Percentiles rank a stretch among this genome's conserved stretches.
Conservation (phyloP, 2,888 invertebrate genomes). For the Homarus gammarus region DNA sequence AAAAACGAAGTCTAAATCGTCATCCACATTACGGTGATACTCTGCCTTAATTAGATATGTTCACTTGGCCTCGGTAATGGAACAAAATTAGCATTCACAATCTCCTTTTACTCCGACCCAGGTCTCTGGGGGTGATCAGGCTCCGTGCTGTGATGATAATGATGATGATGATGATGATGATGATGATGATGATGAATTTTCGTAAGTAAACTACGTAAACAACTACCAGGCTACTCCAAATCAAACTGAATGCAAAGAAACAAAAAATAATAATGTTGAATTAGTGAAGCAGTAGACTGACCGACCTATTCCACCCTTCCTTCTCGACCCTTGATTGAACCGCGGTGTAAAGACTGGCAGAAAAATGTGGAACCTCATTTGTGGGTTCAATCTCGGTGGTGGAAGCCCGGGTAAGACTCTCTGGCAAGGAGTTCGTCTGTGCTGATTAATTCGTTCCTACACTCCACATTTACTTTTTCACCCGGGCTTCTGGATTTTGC, state of each 20-base stretch:
- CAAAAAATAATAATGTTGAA: background rate
- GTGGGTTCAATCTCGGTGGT: conserved; percentile 29
- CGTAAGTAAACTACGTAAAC: too few relatives aligned
- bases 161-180: too few relatives aligned
- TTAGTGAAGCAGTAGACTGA: background rate
- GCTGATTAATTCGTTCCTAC: conserved; percentile 2
- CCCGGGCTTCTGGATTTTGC: background rate
- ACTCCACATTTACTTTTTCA: conserved; percentile 8
- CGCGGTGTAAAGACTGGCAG: background rate
- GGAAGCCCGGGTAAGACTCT: conserved; percentile 10
- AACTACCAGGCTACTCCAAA: background rate
- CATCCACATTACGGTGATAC: too few relatives aligned
- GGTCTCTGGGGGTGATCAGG: too few relatives aligned
- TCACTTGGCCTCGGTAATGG: too few relatives aligned
- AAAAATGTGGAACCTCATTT: conserved; percentile 57
- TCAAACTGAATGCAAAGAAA: background rate
- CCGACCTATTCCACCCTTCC: background rate
- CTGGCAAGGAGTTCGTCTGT: background rate
- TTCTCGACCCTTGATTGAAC: background rate
- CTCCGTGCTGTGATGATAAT: too few relatives aligned
- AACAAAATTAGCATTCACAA: too few relatives aligned
- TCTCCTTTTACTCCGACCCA: too few relatives aligned
- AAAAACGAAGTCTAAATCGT: too few relatives aligned
- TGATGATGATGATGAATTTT: too few relatives aligned
- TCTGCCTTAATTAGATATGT: too few relatives aligned